Base-by-base conservation (phyloP, 2,888 invertebrate species). In the Oeneis ivallda region DNA sequence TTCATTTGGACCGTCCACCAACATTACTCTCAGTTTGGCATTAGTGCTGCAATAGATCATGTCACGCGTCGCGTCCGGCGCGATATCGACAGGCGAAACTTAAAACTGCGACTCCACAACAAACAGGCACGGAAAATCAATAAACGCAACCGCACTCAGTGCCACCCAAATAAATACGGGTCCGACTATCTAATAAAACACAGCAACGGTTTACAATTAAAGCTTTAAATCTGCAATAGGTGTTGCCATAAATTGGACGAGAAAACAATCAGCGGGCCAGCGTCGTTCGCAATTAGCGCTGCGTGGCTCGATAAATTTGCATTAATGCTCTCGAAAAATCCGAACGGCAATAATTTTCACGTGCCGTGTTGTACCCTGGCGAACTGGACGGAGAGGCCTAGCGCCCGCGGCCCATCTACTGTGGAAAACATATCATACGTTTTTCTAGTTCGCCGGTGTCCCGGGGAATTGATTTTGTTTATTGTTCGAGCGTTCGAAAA, bases 191-290 rank as follows among this genome's bases (percentile, higher is more conserved):
- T 91, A 90, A 92, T 92, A 92, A 92, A 92, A 88, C 91, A 92
- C 87, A 85, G 81, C 88, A 88, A 91, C 89, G 89, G 91, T 89
- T 91, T 89, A 90, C 91, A 91, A 92, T 92, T 92, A 91, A 91
- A 87, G 87, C 91, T 87, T 92, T 91, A 91, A 91, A 92, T 91
- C 91, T 91, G 91, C 91, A 89, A 91, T 91, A 91, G 92, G 92
- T 91, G 92, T 91, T 91, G 92, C 90, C 87, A 92, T 92, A 92
- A 92, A 92, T 92, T 81, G 87, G 83, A 82, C 78, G 85, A 85
- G 90, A 87, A 91, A 92, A 92, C 92, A 92, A 92, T 92, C 92
- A 92, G 87, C 91, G 89, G 75, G 84, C 81, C 79, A 87, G 86
- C 89, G 89, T 89, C 87, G 90, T 76, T 86, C 81, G 89, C 92